Base-by-base conservation (phyloP, 1,140 invertebrate genomes). In the Ceratina calcarata region DNA sequence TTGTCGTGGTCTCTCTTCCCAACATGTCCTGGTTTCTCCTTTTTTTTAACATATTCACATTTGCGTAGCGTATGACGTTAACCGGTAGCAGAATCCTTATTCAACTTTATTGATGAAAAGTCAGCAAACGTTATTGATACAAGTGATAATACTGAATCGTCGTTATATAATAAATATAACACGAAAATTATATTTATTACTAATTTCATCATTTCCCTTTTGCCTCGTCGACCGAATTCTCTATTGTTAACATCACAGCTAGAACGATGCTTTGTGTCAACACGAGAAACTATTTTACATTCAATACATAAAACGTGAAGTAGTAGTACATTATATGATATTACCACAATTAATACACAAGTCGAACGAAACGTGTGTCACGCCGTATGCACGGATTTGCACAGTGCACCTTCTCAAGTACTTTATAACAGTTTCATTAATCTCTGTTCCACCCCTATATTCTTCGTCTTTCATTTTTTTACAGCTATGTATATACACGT, bases 221-320 rank as follows among this genome's bases (percentile, higher is more conserved):
- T 72, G 76, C 68, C 62, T 55, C 51, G 61, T 6, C 24, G 12
- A 55, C 51, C 3, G 55, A 82, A 85, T 80, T 86, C 61, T 69
- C 67, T 77, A 61, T 64, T 80, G 68, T 80, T 80, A 82, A 86
- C 71, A 70, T 86, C 80, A 86, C 60, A 79, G 62, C 73, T 85
- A 71, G 71, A 73, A 81, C 49, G 45, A n/a, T 85, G 82, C 13
- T 20, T 65, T 71, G 69, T 45, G 62, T 75, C 57, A 62, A 69
- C 60, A 76, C 53, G 64, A 74, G 78, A 72, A 51, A 71, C 57
- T 80, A 81, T 83, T 57, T 82, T 85, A 82, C 62, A 85, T 57
- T 76, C 37, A 70, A 61, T 66, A 66, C 53, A 67, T 3, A 55
- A 79, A 85, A 86, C 67, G 77, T 82, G 80, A 86, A 85, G 83